Evolutionary conservation across 1,140 invertebrate genomes (phyloP).

Genomic region (Lasaia peninsularis): DNA sequence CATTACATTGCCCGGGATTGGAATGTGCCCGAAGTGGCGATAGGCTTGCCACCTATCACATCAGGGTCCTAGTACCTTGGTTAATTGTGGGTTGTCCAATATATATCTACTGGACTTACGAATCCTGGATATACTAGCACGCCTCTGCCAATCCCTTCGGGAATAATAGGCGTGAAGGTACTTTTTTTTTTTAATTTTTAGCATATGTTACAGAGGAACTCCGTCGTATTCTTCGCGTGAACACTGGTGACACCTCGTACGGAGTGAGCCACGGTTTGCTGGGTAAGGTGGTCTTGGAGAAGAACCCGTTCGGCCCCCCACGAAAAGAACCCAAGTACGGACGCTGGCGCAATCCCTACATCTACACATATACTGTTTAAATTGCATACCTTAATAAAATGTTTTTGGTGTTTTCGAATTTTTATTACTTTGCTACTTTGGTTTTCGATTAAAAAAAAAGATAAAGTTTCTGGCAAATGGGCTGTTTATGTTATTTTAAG

Average conservation of each 20-base stretch:
- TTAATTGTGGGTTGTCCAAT: no score
- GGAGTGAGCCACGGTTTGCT: constrained; percentile 48
- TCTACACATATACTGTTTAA: constrained; percentile 52
- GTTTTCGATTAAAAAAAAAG: not conserved
- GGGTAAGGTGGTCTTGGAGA: constrained; percentile 48
- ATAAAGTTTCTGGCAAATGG: no score
- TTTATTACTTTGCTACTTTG: not conserved
- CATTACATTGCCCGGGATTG: no score
- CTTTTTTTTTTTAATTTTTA: constrained; percentile 5
- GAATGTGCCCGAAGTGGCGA: no score
- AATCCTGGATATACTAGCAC: no score
- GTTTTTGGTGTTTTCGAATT: not conserved
- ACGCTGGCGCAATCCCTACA: constrained; percentile 49
- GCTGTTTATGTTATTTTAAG: no score
- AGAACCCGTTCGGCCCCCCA: constrained; percentile 53
- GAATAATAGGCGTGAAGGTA: no score
- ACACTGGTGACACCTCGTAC: constrained; percentile 56
- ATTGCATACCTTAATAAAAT: not conserved
- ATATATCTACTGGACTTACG: no score
- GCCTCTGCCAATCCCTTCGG: no score
- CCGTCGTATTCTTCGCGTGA: constrained; percentile 51
- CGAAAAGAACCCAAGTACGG: constrained; percentile 58
- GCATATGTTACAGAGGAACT: constrained; percentile 48
- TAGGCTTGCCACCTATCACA: no score
- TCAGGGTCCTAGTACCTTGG: no score